Base-by-base conservation (phyloP, 2,797 vertebrate species). In the Scolopax bukidnonensis region DNA sequence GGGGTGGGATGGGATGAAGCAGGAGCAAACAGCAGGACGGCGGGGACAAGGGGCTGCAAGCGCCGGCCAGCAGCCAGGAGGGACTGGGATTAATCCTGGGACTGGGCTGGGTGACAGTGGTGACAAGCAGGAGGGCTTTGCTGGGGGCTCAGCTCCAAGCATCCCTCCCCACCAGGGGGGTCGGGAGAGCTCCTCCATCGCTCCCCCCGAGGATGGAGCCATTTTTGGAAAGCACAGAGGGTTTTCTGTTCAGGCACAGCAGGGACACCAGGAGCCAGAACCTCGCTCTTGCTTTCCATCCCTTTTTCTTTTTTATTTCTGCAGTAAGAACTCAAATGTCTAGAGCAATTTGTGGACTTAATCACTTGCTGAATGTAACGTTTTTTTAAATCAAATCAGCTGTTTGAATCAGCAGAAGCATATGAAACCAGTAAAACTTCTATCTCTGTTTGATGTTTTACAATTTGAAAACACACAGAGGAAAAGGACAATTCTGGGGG, bases 341-440 rank as follows among this genome's bases (percentile, higher is more conserved):
- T 93, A 61, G 71, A 97, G 87, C 89, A 96, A 94, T 97, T 88
- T 96, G 94, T 73, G 84, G 74, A 79, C 87, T 95, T 94, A 93
- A 95, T 96, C 86, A 91, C 82, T 96, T 85, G 84, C 93, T 50
- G 70, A 91, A 89, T 40, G 75, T 85, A 93, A 95, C 60, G 69
- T 64, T 95, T 87, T 88, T 88, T 95, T 86, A 97, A 96, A 96
- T 95, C 80, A 24, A 95, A 95, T 96, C 96, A 95, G 93, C 88
- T 96, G 92, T 68, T 89, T 36, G 36, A 80, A 60, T 38, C 64
- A 91, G 84, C 67, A 41, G 54, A 54, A 89, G 88, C 94, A 93
- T 86, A 60, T 94, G 95, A 96, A 97, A 94, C 86, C 75, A 95
- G 95, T 94, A 90, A 96, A 95, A 75, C 67, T 92, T 87, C 84